These are phyloP conservation scores for Drosophila anomalata DNA, from an alignment of 2,888 invertebrate species.

Conservation along the genomic window DNA sequence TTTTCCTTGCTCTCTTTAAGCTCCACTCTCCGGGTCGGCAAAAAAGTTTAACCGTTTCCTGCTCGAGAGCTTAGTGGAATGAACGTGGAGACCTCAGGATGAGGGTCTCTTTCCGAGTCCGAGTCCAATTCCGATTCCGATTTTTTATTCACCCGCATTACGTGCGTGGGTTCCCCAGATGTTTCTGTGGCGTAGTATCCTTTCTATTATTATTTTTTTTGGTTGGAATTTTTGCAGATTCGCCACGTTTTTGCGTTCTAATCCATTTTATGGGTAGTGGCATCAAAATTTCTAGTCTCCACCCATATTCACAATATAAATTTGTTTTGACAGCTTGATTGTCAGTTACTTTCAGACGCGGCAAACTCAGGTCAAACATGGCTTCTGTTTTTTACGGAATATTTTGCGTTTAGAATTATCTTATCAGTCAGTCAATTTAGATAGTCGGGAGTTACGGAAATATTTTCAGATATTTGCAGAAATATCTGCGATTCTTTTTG, in stretches of 20 bases:
- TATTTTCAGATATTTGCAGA: slow-evolving; percentile 30
- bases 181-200: slow-evolving; percentile 27
- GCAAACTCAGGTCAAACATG: neutral
- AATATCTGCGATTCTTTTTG: slow-evolving; percentile 34
- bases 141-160: slow-evolving; percentile 30
- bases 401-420: slow-evolving; percentile 60
- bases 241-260: slow-evolving; percentile 26
- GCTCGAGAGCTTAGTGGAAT: slow-evolving; percentile 60
- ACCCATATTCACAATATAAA: slow-evolving; percentile 43
- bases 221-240: neutral
- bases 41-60: slow-evolving; percentile 75
- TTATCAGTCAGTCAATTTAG: slow-evolving; percentile 56
- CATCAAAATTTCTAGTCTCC: slow-evolving; percentile 32
- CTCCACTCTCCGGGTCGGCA: slow-evolving; percentile 33
- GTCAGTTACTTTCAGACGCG: slow-evolving; percentile 43
- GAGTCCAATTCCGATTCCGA: neutral
- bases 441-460: slow-evolving; percentile 52
- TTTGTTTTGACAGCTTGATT: slow-evolving; percentile 72
- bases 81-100: slow-evolving; percentile 24
- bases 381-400: slow-evolving; percentile 43
- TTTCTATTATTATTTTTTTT: neutral
- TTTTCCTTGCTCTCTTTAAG: slow-evolving; percentile 1
- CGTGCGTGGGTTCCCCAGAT: slow-evolving; percentile 52
- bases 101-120: slow-evolving; percentile 20
- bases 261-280: neutral